phyloP scores from a whole-genome alignment of 2,888 invertebrate species.

The Mesorhabditis sp. region DNA sequence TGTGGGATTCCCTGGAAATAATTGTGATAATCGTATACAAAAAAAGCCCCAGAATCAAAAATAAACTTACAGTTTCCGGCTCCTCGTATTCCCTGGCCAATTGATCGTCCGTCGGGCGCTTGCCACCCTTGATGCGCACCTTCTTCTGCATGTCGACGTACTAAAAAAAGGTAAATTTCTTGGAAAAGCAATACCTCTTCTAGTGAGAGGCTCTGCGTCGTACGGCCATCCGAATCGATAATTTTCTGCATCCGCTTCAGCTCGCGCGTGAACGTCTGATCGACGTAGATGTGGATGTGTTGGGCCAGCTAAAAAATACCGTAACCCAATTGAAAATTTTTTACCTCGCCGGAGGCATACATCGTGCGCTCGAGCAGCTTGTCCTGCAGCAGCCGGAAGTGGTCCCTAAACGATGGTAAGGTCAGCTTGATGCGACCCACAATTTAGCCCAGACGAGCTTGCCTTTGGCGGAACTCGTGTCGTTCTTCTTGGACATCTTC shows the following conservation, averaged over 20 bases:
- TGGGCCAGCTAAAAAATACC: background rate
- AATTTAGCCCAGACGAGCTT: background rate
- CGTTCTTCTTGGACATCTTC: background rate
- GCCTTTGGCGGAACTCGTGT: background rate
- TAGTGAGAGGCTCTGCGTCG: too few species aligned
- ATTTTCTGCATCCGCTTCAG: conserved; percentile 1
- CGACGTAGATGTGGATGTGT: background rate
- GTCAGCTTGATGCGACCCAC: background rate
- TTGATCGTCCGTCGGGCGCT: too few species aligned
- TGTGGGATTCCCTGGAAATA: background rate
- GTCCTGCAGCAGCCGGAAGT: background rate
- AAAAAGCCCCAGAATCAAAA: background rate
- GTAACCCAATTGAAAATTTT: background rate
- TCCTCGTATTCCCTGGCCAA: too few species aligned
- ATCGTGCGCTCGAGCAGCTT: background rate
- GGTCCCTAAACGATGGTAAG: background rate
- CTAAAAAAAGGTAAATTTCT: too few species aligned
- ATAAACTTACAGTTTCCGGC: too few species aligned
- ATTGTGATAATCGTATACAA: background rate
- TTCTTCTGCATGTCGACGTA: too few species aligned
- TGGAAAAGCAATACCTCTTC: too few species aligned
- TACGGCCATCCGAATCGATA: background rate
- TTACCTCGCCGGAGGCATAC: background rate
- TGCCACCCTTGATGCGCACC: too few species aligned
- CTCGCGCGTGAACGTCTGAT: background rate